Conservation (phyloP, 1,140 invertebrate species). For the Uloborus diversus region DNA sequence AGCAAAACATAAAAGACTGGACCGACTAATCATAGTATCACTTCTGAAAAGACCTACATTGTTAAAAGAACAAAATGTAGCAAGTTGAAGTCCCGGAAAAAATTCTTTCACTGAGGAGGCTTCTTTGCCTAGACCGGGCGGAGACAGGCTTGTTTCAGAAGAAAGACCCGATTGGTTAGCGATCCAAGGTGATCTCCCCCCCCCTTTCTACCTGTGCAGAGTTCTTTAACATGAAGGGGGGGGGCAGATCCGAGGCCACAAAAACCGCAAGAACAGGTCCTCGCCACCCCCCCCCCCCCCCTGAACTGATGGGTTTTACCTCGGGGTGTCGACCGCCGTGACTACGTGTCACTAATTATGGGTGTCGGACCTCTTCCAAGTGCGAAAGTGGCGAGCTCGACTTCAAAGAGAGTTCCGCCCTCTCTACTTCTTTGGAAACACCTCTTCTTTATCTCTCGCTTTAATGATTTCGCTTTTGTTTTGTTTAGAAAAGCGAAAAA, state of each 20-base stretch:
- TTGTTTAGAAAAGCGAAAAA: too few relatives aligned
- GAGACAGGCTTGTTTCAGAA: not conserved
- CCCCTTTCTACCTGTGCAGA: too few relatives aligned
- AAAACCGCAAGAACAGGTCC: not conserved
- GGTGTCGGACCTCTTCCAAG: conserved; percentile 19
- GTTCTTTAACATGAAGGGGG: not conserved
- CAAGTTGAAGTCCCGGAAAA: too few relatives aligned
- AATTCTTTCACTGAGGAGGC: too few relatives aligned
- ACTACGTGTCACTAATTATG: conserved; percentile 18
- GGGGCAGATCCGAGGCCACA: not conserved
- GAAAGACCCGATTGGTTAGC: not conserved
- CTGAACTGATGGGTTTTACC: not conserved
- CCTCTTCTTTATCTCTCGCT: too few relatives aligned
- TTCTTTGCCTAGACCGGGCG: too few relatives aligned
- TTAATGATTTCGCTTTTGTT: too few relatives aligned
- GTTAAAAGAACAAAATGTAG: too few relatives aligned
- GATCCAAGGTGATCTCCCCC: not conserved
- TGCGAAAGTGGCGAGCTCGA: conserved; percentile 1
- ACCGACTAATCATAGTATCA: too few relatives aligned
- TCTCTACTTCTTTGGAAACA: too few relatives aligned
- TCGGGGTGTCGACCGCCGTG: conserved; percentile 7
- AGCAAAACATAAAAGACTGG: too few relatives aligned
- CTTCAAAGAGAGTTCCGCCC: not conserved
- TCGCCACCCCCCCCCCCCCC: not conserved
- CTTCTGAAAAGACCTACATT: too few relatives aligned